Conservation (phyloP, 2,113 vertebrate genomes). For the Pteruthius melanotis region DNA sequence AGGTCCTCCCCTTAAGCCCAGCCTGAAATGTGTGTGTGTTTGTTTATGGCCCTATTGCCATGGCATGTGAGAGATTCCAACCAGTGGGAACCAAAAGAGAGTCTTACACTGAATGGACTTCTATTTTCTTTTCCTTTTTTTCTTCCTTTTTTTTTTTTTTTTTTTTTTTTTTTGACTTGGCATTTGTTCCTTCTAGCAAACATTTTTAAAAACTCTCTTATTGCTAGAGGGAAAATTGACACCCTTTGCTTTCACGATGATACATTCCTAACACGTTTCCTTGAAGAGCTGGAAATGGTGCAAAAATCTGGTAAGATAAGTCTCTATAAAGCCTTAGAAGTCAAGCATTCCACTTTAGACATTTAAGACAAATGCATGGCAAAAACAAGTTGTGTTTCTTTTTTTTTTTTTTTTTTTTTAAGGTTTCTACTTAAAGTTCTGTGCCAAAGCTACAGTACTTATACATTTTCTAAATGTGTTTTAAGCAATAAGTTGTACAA, state of each 20-base stretch:
- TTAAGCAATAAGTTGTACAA: conserved; percentile 88
- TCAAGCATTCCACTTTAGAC: conserved; percentile 59
- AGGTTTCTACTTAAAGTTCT: conserved; percentile 77
- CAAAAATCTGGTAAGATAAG: conserved; percentile 68
- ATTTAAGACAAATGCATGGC: conserved; percentile 64
- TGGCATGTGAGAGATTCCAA: conserved; percentile 9
- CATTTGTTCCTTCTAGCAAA: conserved; percentile 66
- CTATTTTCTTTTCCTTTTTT: conserved; percentile 24
- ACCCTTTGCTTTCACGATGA: conserved; percentile 69
- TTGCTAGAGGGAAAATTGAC: conserved; percentile 67
- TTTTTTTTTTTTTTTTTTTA: conserved; percentile 54
- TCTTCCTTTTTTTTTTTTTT: background rate
- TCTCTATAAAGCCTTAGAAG: conserved; percentile 67
- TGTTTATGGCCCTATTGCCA: background rate
- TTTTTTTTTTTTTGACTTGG: conserved; percentile 48
- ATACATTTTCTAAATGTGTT: conserved; percentile 85
- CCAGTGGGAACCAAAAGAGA: conserved; percentile 14
- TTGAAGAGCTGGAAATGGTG: conserved; percentile 58
- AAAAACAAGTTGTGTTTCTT: conserved; percentile 46
- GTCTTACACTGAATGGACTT: conserved; percentile 49
- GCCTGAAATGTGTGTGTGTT: background rate
- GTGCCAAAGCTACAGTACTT: conserved; percentile 79
- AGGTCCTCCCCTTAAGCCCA: background rate
- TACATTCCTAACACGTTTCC: conserved; percentile 63
- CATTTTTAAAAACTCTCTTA: conserved; percentile 57